phyloP scores from a whole-genome alignment of 2,888 invertebrate genomes.

The Trimorus sp. region DNA sequence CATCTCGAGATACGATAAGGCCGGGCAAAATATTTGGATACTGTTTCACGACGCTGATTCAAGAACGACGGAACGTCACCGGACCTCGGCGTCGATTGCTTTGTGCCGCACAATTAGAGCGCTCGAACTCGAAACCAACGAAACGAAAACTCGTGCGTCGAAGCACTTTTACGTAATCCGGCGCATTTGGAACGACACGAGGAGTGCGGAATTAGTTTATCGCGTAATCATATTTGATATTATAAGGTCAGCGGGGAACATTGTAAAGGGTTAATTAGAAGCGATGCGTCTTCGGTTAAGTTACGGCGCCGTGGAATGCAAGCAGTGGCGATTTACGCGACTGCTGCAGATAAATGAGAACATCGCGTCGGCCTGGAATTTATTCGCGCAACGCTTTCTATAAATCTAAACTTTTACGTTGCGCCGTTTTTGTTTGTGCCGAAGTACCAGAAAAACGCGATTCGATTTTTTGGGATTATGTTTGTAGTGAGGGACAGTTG shows the following conservation, averaged over 20 bases:
- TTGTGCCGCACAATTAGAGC: slow-evolving; percentile 3
- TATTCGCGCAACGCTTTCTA: slow-evolving; percentile 35
- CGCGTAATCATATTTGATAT: slow-evolving; percentile 56
- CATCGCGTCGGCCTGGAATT: slow-evolving; percentile 57
- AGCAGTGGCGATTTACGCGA: slow-evolving; percentile 58
- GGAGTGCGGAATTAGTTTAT: slow-evolving; percentile 46
- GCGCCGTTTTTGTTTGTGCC: neutral
- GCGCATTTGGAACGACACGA: slow-evolving; percentile 19
- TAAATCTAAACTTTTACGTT: slow-evolving; percentile 4
- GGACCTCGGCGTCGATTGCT: slow-evolving; percentile 13
- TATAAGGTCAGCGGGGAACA: slow-evolving; percentile 47
- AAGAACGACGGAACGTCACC: neutral
- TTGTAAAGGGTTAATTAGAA: slow-evolving; percentile 61
- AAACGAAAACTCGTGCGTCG: too few relatives aligned
- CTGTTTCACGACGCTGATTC: slow-evolving; percentile 14
- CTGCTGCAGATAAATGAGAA: slow-evolving; percentile 53
- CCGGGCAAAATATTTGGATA: slow-evolving; percentile 22
- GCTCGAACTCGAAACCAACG: too few relatives aligned
- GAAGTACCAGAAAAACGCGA: too few relatives aligned
- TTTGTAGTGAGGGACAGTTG: too few relatives aligned
- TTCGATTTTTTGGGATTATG: too few relatives aligned
- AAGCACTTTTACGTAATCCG: neutral
- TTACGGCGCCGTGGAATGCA: slow-evolving; percentile 57
- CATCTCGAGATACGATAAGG: slow-evolving; percentile 26
- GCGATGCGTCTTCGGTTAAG: slow-evolving; percentile 51